Base-by-base conservation (phyloP, 92 coral and sea anemone genomes). In the Zoanthus solanderi region DNA sequence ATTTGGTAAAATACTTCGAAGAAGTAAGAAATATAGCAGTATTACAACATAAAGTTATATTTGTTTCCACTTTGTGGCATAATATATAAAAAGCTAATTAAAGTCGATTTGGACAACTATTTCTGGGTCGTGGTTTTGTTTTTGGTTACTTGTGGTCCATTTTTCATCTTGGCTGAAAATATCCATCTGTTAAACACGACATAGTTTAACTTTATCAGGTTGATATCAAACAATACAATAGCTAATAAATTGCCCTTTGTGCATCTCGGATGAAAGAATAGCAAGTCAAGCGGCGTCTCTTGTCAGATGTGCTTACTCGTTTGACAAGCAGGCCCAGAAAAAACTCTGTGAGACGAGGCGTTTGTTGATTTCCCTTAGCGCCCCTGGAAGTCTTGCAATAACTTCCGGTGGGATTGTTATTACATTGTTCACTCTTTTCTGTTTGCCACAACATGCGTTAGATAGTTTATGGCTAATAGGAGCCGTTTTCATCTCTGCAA, bases 281-380 rank as follows among this genome's bases (percentile, higher is more conserved):
- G 1, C 69, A 63, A 63, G 28, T n/a, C 9, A n/a, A n/a, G 6
- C 28, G 30, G 6, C 4, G 32, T 60, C 16, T 63, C 23, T 63
- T 63, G 0, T 23, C 30, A 13, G n/a, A 58, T 63, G 16, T 6
- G 28, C 14, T 81, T 32, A 66, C 50, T 81, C 85, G 13, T 66
- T 81, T 28, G 61, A 81, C 17, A 91, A 91, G 30, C 54, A 74
- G 85, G 56, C 83, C 85, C 85, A 81, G 53, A 81, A n/a, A 63
- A 29, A 81, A 23, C 85, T 65, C 75, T 81, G 85, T 28, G 85
- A 66, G 75, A 63, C 54, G 58, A 81, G 74, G 42, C 85, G 85
- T 47, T 66, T 81, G 75, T 81, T 81, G 17, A 81, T 81, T 73
- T 81, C 85, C 28, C 75, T 73, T 23, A 81, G 46, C 6, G 85